Evolutionary conservation across 2,113 vertebrate genomes (phyloP), one percentile per base, ranked within the genome.

Genomic region (Pardalotus punctatus): DNA sequence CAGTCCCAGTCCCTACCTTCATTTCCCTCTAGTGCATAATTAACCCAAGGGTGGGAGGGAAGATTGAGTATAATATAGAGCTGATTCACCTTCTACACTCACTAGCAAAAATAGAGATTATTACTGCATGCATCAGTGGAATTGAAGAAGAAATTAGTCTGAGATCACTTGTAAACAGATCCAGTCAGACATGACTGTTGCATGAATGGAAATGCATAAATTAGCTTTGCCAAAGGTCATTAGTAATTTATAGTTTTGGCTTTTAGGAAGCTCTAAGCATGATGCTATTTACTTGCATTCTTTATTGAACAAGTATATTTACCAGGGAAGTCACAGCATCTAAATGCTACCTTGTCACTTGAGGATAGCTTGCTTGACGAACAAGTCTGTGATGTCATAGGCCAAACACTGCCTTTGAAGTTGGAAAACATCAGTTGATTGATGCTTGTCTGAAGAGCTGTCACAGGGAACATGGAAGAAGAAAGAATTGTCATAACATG

Each of bases 391-490:
- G 60, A 71, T 88, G 79, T 81, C 96, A 96, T 19, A 95, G 94
- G 79, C 43, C 88, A 95, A 95, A 93, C 64, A 93, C n/a, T 81
- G 69, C 79, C 60, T 96, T 56, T 73, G 86, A 95, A 95, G 79
- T 83, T 86, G 67, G 69, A 90, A 94, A 96, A 90, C 69, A 77
- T 42, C 67, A 71, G 18, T 2, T 81, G 95, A 92, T 81, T 88
- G 92, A 95, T 86, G 67, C 38, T 82, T 83, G 53, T 48, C 64
- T 94, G 71, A 92, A 88, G n/a, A 94, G 36, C 35, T 95, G 88
- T 82, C 94, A 92, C 2, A 58, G 29, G 21, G 43, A 86, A 82
- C 56, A 56, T 5, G 5, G 47, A 83, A 74, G 38, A 88, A 88
- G 81, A 51, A 95, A 38, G 51, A 73, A 88, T 64, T 88, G 94